A percentile compares a stretch with the other conserved stretches of the same genome.
phyloP scores from a whole-genome alignment of 2,888 invertebrate genomes.

The Priocnemis perturbator region DNA sequence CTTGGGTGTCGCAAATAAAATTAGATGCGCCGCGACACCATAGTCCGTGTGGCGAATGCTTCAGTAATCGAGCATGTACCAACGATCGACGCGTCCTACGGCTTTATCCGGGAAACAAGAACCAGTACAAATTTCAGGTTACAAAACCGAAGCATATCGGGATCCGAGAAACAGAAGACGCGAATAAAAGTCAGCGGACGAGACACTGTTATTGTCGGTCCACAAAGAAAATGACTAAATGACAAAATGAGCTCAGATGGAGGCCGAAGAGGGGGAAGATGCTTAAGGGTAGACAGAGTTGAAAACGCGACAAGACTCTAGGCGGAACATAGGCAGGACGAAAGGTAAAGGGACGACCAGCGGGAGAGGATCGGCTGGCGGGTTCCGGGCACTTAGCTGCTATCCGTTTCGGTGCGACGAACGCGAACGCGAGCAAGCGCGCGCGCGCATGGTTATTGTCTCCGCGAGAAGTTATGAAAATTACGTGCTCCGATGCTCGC shows the following conservation, averaged over 20 bases:
- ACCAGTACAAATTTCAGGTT: neutral
- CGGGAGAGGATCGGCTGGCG: slow-evolving; percentile 4
- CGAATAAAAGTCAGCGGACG: too few species aligned
- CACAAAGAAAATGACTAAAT: too few species aligned
- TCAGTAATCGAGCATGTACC: neutral
- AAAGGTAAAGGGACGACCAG: neutral
- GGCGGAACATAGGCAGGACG: too few species aligned
- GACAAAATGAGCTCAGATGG: too few species aligned
- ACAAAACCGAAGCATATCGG: too few species aligned
- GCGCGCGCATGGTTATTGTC: slow-evolving; percentile 60
- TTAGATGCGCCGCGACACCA: slow-evolving; percentile 54
- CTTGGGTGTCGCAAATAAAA: slow-evolving; percentile 55
- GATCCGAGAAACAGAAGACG: too few species aligned
- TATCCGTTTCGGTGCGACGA: slow-evolving; percentile 45
- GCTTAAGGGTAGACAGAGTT: too few species aligned
- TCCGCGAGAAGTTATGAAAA: slow-evolving; percentile 68
- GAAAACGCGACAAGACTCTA: neutral
- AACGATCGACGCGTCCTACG: too few species aligned
- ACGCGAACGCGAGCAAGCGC: too few species aligned
- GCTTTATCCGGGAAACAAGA: neutral
- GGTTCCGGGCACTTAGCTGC: slow-evolving; percentile 52
- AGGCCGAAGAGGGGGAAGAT: too few species aligned
- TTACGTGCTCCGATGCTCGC: slow-evolving; percentile 63
- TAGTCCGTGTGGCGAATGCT: too few species aligned
- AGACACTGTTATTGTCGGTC: too few species aligned